Evolutionary conservation across 2,113 vertebrate genomes (phyloP).

Genomic region (Marcusenius ussheri): DNA sequence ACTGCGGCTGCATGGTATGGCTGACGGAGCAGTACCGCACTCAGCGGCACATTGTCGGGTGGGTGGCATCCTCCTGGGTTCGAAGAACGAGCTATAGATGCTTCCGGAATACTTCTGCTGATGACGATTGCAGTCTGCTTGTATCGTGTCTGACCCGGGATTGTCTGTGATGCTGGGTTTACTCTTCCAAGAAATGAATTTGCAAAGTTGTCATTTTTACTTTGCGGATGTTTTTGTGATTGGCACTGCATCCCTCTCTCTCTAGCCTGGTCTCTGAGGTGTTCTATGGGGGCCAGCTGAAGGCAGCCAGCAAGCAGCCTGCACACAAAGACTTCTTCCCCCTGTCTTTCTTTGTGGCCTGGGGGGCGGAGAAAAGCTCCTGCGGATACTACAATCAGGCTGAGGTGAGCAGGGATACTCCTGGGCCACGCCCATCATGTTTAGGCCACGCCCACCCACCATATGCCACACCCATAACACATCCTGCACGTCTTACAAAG

Average conservation of each 20-base stretch:
- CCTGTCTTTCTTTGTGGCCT: slow-evolving; percentile 24
- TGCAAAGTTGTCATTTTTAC: not conserved
- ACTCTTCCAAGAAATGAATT: not conserved
- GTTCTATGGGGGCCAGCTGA: slow-evolving; percentile 13
- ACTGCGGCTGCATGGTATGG: slow-evolving; percentile 8
- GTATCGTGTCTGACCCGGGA: not conserved
- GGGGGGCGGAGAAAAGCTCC: slow-evolving; percentile 21
- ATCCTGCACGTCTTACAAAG: not conserved
- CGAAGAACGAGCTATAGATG: not conserved
- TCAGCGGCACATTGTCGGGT: slow-evolving; percentile 24
- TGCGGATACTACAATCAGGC: slow-evolving; percentile 27
- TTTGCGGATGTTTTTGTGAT: not conserved
- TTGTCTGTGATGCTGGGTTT: not conserved
- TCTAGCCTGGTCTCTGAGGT: slow-evolving; percentile 23
- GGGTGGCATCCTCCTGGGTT: not conserved
- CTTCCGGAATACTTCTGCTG: not conserved
- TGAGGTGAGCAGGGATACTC: slow-evolving; percentile 17
- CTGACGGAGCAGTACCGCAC: slow-evolving; percentile 20
- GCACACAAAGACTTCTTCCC: slow-evolving; percentile 30
- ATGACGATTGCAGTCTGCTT: not conserved
- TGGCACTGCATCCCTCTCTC: not conserved
- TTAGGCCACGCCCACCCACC: not conserved
- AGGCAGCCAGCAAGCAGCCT: slow-evolving; percentile 22
- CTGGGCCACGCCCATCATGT: not conserved
- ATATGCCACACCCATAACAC: not conserved